These are phyloP conservation scores for Ophiothrix spiculata DNA, from an alignment of 35 echinoderm and acorn worm species.

Conservation along the genomic window DNA sequence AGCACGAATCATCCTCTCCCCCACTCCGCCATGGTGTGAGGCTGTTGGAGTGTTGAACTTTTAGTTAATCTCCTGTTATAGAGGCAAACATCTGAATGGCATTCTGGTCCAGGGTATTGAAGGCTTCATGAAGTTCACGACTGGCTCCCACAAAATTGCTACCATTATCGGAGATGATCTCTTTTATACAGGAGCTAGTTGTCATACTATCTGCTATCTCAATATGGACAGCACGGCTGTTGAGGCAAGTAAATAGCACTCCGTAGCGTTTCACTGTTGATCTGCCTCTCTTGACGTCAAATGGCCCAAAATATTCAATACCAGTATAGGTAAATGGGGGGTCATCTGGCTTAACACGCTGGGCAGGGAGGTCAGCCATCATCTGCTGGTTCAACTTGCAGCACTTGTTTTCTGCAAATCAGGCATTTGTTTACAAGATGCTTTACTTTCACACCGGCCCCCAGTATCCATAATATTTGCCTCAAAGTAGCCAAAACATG, in stretches of 20 bases:
- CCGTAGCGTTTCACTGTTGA: not conserved
- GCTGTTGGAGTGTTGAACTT: constrained; percentile 59
- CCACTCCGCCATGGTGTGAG: constrained; percentile 51
- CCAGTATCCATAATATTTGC: constrained; percentile 43
- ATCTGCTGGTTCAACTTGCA: constrained; percentile 17
- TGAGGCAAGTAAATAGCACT: constrained; percentile 1
- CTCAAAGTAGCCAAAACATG: constrained; percentile 41
- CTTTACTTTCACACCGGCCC: not conserved
- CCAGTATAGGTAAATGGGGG: constrained; percentile 26
- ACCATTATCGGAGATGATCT: constrained; percentile 42
- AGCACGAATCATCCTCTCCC: constrained; percentile 61
- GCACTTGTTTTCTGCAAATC: not conserved
- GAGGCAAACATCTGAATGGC: constrained; percentile 48
- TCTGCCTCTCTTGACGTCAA: not conserved
- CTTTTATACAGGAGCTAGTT: constrained; percentile 31
- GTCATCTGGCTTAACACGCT: constrained; percentile 36
- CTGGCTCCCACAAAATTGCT: constrained; percentile 32
- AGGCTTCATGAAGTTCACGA: not conserved
- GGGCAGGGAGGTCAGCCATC: constrained; percentile 45
- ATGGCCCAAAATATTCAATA: constrained; percentile 28
- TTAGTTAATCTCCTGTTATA: constrained; percentile 26
- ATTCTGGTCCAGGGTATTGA: not conserved
- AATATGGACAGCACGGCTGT: constrained; percentile 21
- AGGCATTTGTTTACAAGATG: not conserved
- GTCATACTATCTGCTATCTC: constrained; percentile 16